Evolutionary conservation across 1,140 invertebrate species (phyloP).

Genomic region (Diploscapter pachys): DNA sequence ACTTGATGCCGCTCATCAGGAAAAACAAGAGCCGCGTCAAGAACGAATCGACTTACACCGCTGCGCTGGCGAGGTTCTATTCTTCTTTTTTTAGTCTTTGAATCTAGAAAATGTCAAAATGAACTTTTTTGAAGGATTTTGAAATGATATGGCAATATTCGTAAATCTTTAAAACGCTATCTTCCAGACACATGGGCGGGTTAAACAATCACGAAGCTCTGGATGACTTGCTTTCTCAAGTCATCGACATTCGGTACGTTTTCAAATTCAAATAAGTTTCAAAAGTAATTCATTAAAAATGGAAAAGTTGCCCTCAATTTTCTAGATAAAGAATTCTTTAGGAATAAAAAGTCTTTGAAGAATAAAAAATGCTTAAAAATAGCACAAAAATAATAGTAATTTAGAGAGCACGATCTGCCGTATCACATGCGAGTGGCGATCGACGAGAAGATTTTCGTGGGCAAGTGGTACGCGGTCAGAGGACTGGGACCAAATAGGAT

Average conservation of each 20-base stretch:
- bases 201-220: slow-evolving; percentile 33
- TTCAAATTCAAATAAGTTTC: neutral
- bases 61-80: slow-evolving; percentile 8
- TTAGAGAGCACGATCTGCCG: slow-evolving; percentile 92
- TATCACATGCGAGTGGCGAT: slow-evolving; percentile 95
- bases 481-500: slow-evolving; percentile 59
- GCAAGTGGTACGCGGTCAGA: slow-evolving; percentile 86
- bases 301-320: no score
- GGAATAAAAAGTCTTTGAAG: neutral
- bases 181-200: slow-evolving; percentile 63
- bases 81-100: no score
- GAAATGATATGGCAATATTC: no score
- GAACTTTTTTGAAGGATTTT: no score
- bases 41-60: slow-evolving; percentile 60
- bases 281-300: no score
- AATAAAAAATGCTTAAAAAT: slow-evolving; percentile 52
- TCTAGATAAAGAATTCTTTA: no score
- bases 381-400: slow-evolving; percentile 13
- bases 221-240: slow-evolving; percentile 79
- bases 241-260: slow-evolving; percentile 75
- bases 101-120: no score
- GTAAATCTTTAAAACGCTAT: slow-evolving; percentile 44
- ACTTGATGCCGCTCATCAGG: slow-evolving; percentile 77
- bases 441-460: slow-evolving; percentile 88
- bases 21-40: slow-evolving; percentile 83